phyloP scores from a whole-genome alignment of 2,797 vertebrate genomes.

The Ciconia nigra region DNA sequence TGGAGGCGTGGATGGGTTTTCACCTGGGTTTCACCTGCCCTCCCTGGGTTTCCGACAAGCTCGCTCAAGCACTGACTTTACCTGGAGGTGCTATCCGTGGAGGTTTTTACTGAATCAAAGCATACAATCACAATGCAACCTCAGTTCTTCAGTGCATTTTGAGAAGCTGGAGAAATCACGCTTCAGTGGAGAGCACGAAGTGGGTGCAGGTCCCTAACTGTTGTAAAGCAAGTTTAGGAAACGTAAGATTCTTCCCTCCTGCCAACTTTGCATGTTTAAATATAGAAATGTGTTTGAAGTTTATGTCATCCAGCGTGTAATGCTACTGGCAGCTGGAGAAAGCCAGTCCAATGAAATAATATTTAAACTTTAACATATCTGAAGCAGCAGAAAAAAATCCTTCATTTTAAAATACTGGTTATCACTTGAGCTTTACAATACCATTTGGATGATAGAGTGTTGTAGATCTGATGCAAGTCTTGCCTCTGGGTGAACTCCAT shows the following conservation, averaged over 20 bases:
- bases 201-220: neutral
- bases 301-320: neutral
- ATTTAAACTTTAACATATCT: neutral
- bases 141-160: neutral
- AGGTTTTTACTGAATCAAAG: neutral
- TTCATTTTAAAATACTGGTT: neutral
- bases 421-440: neutral
- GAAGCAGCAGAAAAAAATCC: neutral
- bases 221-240: neutral
- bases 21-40: too few species aligned
- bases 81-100: neutral
- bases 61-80: rapidly evolving
- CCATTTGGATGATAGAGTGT: neutral
- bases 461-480: neutral
- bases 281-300: neutral
- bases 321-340: neutral
- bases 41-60: neutral
- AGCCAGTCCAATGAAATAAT: neutral
- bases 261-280: neutral
- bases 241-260: neutral
- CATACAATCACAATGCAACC: rapidly evolving
- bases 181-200: neutral
- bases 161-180: neutral
- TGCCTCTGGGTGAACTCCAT: neutral
- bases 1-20: neutral